Evolutionary conservation across 2,797 vertebrate species (phyloP).

Genomic region (Cossypha dichroa): DNA sequence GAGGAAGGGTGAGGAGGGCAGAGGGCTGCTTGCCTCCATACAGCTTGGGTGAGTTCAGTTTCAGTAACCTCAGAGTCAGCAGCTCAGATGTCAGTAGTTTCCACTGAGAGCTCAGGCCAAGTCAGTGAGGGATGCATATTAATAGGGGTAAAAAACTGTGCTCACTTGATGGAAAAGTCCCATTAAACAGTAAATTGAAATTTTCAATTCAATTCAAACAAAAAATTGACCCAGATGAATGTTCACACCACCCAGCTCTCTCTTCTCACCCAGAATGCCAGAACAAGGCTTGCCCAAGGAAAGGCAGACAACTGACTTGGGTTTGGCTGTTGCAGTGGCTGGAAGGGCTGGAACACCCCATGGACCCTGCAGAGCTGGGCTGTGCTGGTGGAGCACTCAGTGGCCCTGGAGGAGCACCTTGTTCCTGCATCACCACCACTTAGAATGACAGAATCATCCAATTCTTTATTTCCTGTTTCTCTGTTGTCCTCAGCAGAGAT

Average conservation of each 20-base stretch:
- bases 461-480: neutral
- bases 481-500: neutral
- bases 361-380: neutral
- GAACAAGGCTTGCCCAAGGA: neutral
- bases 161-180: neutral
- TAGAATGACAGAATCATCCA: neutral
- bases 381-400: neutral
- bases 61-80: slow-evolving; percentile 51
- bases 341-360: neutral
- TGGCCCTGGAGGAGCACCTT: neutral
- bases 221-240: neutral
- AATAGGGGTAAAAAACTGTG: neutral
- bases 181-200: neutral
- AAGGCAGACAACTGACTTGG: neutral
- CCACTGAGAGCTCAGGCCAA: slow-evolving; percentile 23
- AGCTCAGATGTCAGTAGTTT: slow-evolving; percentile 55
- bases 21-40: neutral
- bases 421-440: neutral
- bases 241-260: neutral
- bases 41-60: neutral
- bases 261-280: fast-evolving
- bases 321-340: neutral
- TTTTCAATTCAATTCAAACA: neutral
- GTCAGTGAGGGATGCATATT: neutral
- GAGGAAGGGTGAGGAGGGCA: neutral